phyloP scores from a whole-genome alignment of 2,113 vertebrate genomes.

The Fregetta grallaria region DNA sequence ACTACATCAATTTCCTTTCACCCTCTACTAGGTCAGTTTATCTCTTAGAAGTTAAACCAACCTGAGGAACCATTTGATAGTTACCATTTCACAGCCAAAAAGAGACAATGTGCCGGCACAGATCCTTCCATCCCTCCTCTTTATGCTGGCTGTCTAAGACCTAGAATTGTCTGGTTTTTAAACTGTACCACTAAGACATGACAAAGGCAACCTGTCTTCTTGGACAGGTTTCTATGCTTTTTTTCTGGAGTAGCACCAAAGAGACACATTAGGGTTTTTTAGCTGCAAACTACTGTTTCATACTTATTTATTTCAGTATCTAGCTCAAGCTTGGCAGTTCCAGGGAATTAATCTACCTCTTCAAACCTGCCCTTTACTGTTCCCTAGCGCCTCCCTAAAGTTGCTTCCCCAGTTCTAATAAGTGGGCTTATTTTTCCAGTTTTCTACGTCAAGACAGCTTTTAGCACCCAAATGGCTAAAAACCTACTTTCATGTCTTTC shows the following conservation, averaged over 20 bases:
- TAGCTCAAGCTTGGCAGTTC: background rate
- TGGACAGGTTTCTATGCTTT: background rate
- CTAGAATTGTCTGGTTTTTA: background rate
- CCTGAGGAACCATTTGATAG: background rate
- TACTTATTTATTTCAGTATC: background rate
- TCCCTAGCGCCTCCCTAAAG: background rate
- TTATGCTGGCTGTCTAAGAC: background rate
- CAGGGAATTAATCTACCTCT: background rate
- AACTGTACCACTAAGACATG: background rate
- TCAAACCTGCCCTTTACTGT: background rate
- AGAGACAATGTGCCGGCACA: background rate
- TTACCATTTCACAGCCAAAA: background rate
- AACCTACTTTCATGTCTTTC: background rate
- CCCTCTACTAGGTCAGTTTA: background rate
- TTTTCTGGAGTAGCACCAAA: background rate
- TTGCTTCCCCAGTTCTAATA: background rate
- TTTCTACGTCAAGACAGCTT: background rate
- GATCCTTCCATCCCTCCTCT: background rate
- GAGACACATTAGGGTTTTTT: background rate
- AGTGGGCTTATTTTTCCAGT: background rate
- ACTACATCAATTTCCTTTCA: background rate
- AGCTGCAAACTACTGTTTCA: background rate
- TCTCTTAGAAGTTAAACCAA: background rate
- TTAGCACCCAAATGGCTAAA: background rate
- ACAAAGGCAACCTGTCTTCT: background rate